Conservation (phyloP, 2,797 vertebrate genomes). For the Crenuchus spilurus region DNA sequence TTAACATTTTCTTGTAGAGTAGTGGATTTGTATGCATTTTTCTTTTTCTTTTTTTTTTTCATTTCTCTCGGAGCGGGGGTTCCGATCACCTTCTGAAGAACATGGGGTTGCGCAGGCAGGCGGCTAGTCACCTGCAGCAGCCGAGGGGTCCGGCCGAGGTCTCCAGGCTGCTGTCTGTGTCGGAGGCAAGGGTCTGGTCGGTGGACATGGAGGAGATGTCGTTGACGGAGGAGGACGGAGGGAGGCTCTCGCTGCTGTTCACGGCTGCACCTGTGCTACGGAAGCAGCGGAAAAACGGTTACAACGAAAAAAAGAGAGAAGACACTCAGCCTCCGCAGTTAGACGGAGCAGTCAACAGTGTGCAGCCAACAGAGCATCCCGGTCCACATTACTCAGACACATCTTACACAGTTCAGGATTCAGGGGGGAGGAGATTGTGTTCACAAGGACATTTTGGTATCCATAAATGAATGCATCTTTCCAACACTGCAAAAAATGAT, state of each 20-base stretch:
- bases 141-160: constrained; percentile 97
- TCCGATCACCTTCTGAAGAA: constrained; percentile 96
- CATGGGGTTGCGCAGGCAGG: constrained; percentile 98
- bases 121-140: constrained; percentile 99
- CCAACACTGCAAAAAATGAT: too few species aligned
- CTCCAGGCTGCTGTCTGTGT: constrained; percentile 99
- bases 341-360: neutral
- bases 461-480: too few species aligned
- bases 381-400: neutral
- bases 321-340: neutral
- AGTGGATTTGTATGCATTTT: constrained; percentile 31
- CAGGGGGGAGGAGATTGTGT: too few species aligned
- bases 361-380: neutral
- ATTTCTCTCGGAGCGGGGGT: constrained; percentile 21
- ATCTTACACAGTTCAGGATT: neutral
- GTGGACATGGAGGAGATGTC: constrained; percentile 99
- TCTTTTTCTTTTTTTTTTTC: constrained; percentile 35
- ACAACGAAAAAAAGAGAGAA: constrained; percentile 75
- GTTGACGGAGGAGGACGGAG: constrained; percentile 97
- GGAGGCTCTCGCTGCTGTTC: constrained; percentile 99
- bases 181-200: constrained; percentile 98
- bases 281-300: constrained; percentile 91
- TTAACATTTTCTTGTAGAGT: constrained; percentile 13
- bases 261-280: constrained; percentile 99
- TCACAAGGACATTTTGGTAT: too few species aligned